Percentiles rank a stretch among this genome's conserved stretches.
phyloP scores from a whole-genome alignment of 2,888 invertebrate genomes.

The Caenorhabditis virilis region DNA sequence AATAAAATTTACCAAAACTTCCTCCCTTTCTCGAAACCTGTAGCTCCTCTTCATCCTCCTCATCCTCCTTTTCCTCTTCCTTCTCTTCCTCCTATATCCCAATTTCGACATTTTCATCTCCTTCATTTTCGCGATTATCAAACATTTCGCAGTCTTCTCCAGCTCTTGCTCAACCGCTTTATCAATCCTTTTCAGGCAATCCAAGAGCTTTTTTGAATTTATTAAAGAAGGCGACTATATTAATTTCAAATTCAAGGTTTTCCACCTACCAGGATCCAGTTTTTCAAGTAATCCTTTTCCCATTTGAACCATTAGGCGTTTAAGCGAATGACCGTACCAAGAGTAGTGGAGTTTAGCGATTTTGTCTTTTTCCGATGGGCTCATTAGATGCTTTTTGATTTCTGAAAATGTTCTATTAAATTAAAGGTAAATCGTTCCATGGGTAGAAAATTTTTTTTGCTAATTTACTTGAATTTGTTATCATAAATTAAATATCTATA shows the following conservation, averaged over 20 bases:
- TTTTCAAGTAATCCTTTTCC: conserved; percentile 40
- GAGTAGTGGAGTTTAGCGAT: conserved; percentile 53
- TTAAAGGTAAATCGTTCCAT: too few species aligned
- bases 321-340: conserved; percentile 51
- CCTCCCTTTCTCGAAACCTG: conserved; percentile 6
- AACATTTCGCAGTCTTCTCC: conserved; percentile 45
- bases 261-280: conserved; percentile 30
- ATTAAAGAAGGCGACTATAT: conserved; percentile 19
- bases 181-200: conserved; percentile 14
- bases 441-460: too few species aligned
- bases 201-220: conserved; percentile 22
- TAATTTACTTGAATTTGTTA: too few species aligned
- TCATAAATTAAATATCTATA: too few species aligned
- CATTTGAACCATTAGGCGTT: conserved; percentile 53
- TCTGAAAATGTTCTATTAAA: conserved; percentile 16
- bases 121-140: conserved; percentile 36
- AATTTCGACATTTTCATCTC: conserved; percentile 14
- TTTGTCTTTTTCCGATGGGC: conserved; percentile 14
- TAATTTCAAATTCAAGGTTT: conserved; percentile 6
- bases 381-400: conserved; percentile 18
- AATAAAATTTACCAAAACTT: conserved; percentile 13
- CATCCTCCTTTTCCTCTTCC: not conserved
- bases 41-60: not conserved
- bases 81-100: conserved; percentile 12
- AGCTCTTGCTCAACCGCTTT: conserved; percentile 46